Conservation (phyloP, 2,888 invertebrate species). For the Odontomyia ornata region DNA sequence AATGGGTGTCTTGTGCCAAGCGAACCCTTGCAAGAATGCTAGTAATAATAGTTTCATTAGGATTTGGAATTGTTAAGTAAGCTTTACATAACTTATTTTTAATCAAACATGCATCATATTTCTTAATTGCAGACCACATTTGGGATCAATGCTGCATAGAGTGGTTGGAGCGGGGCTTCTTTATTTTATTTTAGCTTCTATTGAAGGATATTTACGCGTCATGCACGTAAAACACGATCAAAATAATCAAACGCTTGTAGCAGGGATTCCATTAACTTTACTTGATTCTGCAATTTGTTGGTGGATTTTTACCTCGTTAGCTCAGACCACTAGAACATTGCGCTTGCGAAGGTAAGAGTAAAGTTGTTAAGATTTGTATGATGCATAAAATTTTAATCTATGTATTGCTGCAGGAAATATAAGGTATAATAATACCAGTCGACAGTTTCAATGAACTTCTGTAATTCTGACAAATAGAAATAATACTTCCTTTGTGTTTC, state of each 20-base stretch:
- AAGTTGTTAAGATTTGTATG: no score
- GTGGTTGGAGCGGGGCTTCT: slow-evolving; percentile 84
- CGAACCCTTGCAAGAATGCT: slow-evolving; percentile 91
- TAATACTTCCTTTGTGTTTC: no score
- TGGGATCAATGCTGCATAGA: slow-evolving; percentile 88
- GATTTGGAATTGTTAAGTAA: slow-evolving; percentile 95
- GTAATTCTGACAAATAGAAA: no score
- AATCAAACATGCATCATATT: no score
- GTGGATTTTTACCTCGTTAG: slow-evolving; percentile 91
- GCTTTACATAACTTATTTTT: no score
- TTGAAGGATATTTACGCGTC: slow-evolving; percentile 86
- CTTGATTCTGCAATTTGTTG: slow-evolving; percentile 89
- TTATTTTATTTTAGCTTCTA: slow-evolving; percentile 85
- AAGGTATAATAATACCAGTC: no score
- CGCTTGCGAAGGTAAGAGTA: slow-evolving; percentile 78
- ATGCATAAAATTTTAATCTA: no score
- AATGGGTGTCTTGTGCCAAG: slow-evolving; percentile 91
- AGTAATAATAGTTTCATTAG: slow-evolving; percentile 92
- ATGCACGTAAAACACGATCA: slow-evolving; percentile 71
- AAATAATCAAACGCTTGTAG: slow-evolving; percentile 73
- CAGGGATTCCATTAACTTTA: slow-evolving; percentile 86
- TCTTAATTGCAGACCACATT: slow-evolving; percentile 72
- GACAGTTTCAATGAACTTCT: no score
- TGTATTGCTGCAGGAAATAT: no score
- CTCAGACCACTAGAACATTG: slow-evolving; percentile 89